Evolutionary conservation across 2,888 invertebrate genomes (phyloP), one percentile per base, ranked within the genome.

Genomic region (Idaea dimidiata): DNA sequence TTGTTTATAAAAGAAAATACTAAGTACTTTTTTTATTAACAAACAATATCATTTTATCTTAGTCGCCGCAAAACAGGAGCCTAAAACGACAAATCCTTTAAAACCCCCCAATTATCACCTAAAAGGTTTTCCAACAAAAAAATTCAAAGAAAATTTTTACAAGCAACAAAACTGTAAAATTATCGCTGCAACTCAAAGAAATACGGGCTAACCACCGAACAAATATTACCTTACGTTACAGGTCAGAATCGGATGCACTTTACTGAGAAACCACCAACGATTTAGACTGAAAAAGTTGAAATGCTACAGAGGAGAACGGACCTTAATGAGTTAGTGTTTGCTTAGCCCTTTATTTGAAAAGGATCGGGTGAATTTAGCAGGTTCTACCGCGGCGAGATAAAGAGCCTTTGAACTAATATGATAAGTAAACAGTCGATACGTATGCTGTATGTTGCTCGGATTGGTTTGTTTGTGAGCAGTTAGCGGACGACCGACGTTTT

Each of bases 311-410:
- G 66, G 73, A 79, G 72, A 72, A n/a, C 72, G 64, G 81, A 81
- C 82, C 69, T 77, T 73, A 43, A 43, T 43, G 43, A 43, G 43
- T 43, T 43, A 10, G 43, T 89, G 87, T 89, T 89, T 81, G 77
- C 82, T 84, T 79, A 76, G 73, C 67, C 68, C 66, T 66, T 66
- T 90, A 80, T 90, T 90, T 89, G 84, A 73, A 66, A 80, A 90
- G 90, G 90, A 90, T 81, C 79, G 77, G 67, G 75, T 72, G 62
- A 81, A 88, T 88, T 90, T 91, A 91, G 90, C 90, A 79, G 77
- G 80, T 88, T 77, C 90, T 91, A 91, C 90, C 82, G 90, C 90
- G 90, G 90, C 80, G 62, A 71, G 72, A 72, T 79, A 83, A 87
- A 87, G 85, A 82, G 73, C 63, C 68, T 62, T 67, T 6, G 64